phyloP scores from a whole-genome alignment of 1,140 invertebrate genomes.

The Drosophila willistoni region DNA sequence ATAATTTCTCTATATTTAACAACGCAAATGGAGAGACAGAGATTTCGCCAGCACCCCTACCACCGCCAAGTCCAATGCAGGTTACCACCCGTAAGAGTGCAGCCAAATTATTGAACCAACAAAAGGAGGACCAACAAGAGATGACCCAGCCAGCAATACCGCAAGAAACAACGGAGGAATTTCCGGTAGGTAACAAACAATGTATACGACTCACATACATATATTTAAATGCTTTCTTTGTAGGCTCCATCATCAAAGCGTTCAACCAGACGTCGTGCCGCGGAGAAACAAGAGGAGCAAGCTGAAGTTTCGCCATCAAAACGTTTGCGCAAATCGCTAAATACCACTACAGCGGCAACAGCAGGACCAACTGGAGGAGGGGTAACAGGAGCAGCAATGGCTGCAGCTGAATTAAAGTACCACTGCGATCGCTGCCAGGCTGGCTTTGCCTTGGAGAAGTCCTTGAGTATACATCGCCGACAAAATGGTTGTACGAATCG shows the following conservation, averaged over 20 bases:
- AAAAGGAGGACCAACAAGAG: constrained; percentile 1
- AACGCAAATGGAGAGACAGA: constrained; percentile 51
- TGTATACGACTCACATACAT: background rate
- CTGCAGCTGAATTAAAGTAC: constrained; percentile 48
- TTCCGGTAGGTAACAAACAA: background rate
- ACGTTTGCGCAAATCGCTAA: constrained; percentile 13
- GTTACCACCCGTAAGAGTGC: constrained; percentile 51
- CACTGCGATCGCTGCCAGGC: constrained; percentile 75
- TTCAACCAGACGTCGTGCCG: constrained; percentile 32
- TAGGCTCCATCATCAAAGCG: constrained; percentile 26
- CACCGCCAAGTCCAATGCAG: constrained; percentile 13
- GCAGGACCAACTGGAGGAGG: background rate
- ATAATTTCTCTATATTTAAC: constrained; percentile 47
- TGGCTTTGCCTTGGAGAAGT: constrained; percentile 73
- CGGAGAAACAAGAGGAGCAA: constrained; percentile 18
- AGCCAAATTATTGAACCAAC: constrained; percentile 33
- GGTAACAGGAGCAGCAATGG: background rate
- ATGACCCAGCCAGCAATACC: background rate
- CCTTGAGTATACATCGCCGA: constrained; percentile 56
- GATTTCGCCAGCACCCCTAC: constrained; percentile 26
- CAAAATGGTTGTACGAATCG: constrained; percentile 73
- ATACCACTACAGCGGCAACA: background rate
- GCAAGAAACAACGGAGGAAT: background rate
- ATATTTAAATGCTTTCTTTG: background rate
- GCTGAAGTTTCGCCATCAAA: constrained; percentile 13